Conservation (phyloP, 1,140 invertebrate species). For the Trinorchestia longiramus region DNA sequence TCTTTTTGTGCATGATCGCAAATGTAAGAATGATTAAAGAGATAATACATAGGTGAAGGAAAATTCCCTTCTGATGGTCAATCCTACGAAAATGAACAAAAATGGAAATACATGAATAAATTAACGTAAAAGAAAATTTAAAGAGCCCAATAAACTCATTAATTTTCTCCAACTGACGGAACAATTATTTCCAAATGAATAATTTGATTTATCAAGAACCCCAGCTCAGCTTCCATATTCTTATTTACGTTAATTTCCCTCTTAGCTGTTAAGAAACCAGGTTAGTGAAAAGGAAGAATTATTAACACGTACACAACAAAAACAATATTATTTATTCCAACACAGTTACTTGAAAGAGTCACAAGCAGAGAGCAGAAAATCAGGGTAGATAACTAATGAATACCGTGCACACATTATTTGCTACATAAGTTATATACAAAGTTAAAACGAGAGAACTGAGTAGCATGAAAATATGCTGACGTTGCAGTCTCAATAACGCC, state of each 20-base stretch:
- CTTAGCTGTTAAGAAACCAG: not conserved
- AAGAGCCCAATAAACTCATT: not conserved
- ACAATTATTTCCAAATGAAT: not conserved
- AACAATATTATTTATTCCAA: not conserved
- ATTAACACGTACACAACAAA: not conserved
- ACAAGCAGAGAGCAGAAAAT: not conserved
- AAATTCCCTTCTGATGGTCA: no score
- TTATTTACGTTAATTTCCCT: not conserved
- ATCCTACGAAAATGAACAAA: not conserved
- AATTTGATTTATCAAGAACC: not conserved
- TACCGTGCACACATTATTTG: not conserved
- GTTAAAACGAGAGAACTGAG: not conserved
- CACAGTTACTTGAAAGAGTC: not conserved
- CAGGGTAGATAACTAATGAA: not conserved
- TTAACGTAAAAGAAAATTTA: not conserved
- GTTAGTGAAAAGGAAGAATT: not conserved
- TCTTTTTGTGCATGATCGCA: no score
- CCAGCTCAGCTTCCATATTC: not conserved
- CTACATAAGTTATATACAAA: not conserved
- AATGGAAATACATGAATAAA: not conserved
- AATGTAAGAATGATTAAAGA: no score
- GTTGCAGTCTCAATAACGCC: not conserved
- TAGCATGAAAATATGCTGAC: not conserved
- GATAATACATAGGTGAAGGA: no score
- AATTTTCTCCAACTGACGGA: not conserved